Percentiles rank a stretch among this genome's conserved stretches.
phyloP scores from a whole-genome alignment of 2,113 vertebrate genomes.

The Python bivittatus region DNA sequence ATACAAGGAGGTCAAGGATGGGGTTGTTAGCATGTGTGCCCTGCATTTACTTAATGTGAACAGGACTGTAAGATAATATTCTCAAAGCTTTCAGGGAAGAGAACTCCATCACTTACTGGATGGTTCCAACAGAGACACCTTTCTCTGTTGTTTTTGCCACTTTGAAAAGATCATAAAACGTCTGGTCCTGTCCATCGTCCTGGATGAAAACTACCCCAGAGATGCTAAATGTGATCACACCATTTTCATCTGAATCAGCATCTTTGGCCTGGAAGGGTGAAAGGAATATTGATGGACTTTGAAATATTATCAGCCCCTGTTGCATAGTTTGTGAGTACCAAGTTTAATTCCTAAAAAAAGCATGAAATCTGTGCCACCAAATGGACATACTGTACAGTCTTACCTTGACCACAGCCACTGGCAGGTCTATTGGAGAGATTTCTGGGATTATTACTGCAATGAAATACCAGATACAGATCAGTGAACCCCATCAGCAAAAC shows the following conservation, averaged over 20 bases:
- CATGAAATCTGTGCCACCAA: fast-evolving
- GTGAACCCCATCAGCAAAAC: background rate
- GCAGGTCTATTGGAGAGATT: slow-evolving; percentile 58
- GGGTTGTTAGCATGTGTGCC: background rate
- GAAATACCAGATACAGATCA: slow-evolving; percentile 12
- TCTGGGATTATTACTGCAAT: slow-evolving; percentile 79
- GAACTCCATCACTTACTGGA: slow-evolving; percentile 67
- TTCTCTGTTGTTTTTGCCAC: slow-evolving; percentile 41
- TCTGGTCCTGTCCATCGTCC: background rate
- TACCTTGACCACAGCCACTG: slow-evolving; percentile 78
- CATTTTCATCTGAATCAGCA: slow-evolving; percentile 73
- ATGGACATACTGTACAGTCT: slow-evolving; percentile 28
- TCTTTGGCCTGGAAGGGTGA: slow-evolving; percentile 80
- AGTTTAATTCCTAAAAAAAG: fast-evolving
- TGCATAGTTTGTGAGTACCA: fast-evolving
- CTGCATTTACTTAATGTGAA: background rate
- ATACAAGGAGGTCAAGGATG: background rate
- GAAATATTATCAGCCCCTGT: background rate
- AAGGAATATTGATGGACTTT: fast-evolving
- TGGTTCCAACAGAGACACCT: slow-evolving; percentile 63
- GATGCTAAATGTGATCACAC: slow-evolving; percentile 77
- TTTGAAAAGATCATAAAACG: slow-evolving; percentile 66
- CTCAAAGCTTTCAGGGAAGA: background rate
- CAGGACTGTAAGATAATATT: no score
- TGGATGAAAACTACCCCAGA: slow-evolving; percentile 66